These are phyloP conservation scores for Coregonus suidteri DNA, from an alignment of 2,797 vertebrate species.

Conservation along the genomic window DNA sequence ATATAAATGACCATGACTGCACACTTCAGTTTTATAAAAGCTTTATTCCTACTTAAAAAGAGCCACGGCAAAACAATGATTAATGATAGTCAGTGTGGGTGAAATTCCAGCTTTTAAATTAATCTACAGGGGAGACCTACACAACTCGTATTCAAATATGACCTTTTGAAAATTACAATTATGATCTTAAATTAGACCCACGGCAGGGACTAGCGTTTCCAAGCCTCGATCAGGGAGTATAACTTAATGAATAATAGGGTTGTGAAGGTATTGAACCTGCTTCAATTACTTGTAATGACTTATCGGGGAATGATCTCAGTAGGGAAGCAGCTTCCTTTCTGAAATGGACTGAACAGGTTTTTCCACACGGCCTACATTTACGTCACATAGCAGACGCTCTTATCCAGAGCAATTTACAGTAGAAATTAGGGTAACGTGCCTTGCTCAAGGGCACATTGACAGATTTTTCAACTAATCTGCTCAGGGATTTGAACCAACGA, in stretches of 20 bases:
- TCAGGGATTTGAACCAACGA: no score
- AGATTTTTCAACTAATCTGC: no score
- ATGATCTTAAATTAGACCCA: conserved; percentile 31
- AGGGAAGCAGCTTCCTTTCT: conserved; percentile 18
- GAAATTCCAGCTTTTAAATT: conserved; percentile 6
- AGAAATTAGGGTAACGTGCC: no score
- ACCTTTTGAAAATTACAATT: conserved; percentile 35
- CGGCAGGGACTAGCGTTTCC: conserved; percentile 12
- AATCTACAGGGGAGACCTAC: conserved; percentile 11
- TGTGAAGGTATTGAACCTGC: background rate
- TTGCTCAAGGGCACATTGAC: no score
- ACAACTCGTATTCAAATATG: conserved; percentile 40
- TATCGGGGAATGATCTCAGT: conserved; percentile 11
- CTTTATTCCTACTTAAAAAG: no score
- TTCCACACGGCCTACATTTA: background rate
- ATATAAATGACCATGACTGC: background rate
- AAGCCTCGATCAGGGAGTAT: conserved; percentile 8
- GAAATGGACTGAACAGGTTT: background rate
- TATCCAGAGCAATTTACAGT: no score
- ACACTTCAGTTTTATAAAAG: background rate
- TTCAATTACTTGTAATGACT: conserved; percentile 22
- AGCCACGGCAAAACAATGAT: background rate
- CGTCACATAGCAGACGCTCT: no score
- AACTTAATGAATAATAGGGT: conserved; percentile 37
- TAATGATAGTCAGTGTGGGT: background rate